Conservation (phyloP, 2,888 invertebrate species). For the Lordiphosa fenestrarum region DNA sequence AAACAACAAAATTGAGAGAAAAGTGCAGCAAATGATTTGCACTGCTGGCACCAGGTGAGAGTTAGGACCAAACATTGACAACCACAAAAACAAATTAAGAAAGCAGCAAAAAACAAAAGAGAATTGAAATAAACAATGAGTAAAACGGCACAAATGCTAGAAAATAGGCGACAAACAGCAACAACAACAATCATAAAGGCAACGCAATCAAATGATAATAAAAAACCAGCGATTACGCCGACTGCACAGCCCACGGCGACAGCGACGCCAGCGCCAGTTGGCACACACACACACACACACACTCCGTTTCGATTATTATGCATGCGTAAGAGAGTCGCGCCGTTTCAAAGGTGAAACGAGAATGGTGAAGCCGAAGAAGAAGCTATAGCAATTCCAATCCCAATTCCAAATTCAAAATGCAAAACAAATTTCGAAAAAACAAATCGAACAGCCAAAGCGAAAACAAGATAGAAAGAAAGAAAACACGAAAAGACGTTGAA, state of each 20-base stretch:
- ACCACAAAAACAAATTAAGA: conserved; percentile 46
- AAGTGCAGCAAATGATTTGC: conserved; percentile 39
- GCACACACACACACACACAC: conserved; percentile 13
- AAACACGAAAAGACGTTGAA: conserved; percentile 26
- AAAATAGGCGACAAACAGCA: conserved; percentile 64
- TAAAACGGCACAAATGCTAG: conserved; percentile 31
- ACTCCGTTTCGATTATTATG: conserved; percentile 58
- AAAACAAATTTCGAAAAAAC: conserved; percentile 58
- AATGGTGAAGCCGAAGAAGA: conserved; percentile 55
- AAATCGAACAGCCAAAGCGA: conserved; percentile 50
- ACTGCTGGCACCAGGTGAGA: conserved; percentile 14
- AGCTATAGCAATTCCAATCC: conserved; percentile 62
- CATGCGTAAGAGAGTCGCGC: conserved; percentile 60
- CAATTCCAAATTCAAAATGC: conserved; percentile 64
- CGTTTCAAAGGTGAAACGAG: conserved; percentile 59
- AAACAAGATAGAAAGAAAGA: conserved; percentile 16
- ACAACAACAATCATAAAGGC: conserved; percentile 63
- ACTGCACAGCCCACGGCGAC: conserved; percentile 20
- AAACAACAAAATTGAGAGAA: conserved; percentile 48
- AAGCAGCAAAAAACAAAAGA: conserved; percentile 30
- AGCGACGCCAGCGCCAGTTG: conserved; percentile 16
- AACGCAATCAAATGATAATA: conserved; percentile 74
- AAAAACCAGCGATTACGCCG: conserved; percentile 53
- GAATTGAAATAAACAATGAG: conserved; percentile 54
- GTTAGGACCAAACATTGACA: conserved; percentile 20